phyloP scores from a whole-genome alignment of 2,888 invertebrate species.

The Lutraria lutraria region DNA sequence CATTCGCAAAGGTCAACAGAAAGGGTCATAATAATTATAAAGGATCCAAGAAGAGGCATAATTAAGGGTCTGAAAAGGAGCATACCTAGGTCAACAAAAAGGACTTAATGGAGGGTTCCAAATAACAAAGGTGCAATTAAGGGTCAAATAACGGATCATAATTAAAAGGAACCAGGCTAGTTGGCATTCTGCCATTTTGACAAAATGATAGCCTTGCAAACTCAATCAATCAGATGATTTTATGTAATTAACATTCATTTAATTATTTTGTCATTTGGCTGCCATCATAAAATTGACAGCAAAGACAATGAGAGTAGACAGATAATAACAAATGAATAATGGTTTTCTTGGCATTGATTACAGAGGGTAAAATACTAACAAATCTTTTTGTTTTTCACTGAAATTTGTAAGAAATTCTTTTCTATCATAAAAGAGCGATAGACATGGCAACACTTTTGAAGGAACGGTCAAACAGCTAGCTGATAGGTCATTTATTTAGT shows the following conservation, averaged over 20 bases:
- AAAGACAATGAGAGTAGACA: background rate
- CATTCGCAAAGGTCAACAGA: too few relatives aligned
- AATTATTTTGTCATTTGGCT: background rate
- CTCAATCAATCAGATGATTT: background rate
- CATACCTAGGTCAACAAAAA: too few relatives aligned
- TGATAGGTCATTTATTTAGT: too few relatives aligned
- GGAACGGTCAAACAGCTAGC: background rate
- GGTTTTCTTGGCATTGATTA: background rate
- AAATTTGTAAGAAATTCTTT: background rate
- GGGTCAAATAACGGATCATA: too few relatives aligned
- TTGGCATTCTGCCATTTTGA: too few relatives aligned
- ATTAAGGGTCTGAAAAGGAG: too few relatives aligned
- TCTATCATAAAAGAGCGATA: background rate
- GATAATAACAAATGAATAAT: background rate
- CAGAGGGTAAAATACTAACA: background rate
- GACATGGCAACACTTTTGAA: background rate
- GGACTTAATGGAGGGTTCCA: too few relatives aligned
- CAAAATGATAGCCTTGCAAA: background rate
- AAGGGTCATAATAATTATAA: too few relatives aligned
- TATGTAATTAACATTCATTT: background rate
- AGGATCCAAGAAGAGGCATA: too few relatives aligned
- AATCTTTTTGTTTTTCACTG: background rate
- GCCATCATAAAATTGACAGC: background rate
- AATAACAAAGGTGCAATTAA: too few relatives aligned
- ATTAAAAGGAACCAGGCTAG: too few relatives aligned